Evolutionary conservation across 2,888 invertebrate genomes (phyloP), one percentile per base, ranked within the genome.

Genomic region (Tupiocoris notatus): DNA sequence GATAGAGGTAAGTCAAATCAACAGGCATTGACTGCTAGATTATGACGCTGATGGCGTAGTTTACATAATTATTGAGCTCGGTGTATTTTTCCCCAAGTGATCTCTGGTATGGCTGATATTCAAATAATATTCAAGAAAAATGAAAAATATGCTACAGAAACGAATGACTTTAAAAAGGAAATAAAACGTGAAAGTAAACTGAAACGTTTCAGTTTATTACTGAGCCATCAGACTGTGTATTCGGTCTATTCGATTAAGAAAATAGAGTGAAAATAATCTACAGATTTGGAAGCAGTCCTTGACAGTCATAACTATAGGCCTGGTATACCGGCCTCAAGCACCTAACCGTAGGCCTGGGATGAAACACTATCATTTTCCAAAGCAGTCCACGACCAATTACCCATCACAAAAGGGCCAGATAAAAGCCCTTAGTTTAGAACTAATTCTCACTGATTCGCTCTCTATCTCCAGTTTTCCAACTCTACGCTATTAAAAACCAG

Each of bases 291-390:
- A 12, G 39, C 39, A 39, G 57, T 20, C 21, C 56, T 56, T 67
- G 67, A 67, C 67, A 67, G 67, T 67, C 56, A 18, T 18, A 67
- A 67, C 67, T 57, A 67, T 56, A 22, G 21, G 56, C 23, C 67
- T 17, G 57, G 21, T 56, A 67, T 39, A 54, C 54, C n/a, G 57
- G 23, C 57, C n/a, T 21, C 56, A 67, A 67, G 18, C 39, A 56
- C 67, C 67, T 57, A 67, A 67, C 56, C 57, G 54, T 56, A 54
- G 65, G 66, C 66, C 66, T 1, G 66, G 24, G 70, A 59, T 59
- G 59, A 59, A 70, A 70, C 70, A 70, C 70, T 70, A 70, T 70
- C 70, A 70, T 70, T 70, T 70, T 70, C 70, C 58, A n/a, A 70
- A 70, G 24, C 70, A 54, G 23, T 59, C 61, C 54, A 58, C 24